A percentile compares a stretch with the other conserved stretches of the same genome.
Conservation (phyloP, 2,113 vertebrate species). For the Sapajus apella region DNA sequence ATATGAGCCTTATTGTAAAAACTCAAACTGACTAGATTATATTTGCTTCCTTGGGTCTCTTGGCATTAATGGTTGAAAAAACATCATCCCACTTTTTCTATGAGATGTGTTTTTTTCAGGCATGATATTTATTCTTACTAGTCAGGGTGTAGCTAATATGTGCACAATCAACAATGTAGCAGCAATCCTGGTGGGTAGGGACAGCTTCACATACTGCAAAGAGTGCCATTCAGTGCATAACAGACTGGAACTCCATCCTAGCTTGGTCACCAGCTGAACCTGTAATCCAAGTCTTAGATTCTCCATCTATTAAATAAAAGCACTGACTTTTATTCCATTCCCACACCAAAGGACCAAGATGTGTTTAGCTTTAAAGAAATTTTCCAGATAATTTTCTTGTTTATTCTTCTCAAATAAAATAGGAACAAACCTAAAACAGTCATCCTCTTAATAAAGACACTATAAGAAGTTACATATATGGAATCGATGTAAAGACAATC, state of each 20-base stretch:
- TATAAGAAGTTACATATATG: slow-evolving; percentile 6
- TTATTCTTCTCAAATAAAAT: slow-evolving; percentile 45
- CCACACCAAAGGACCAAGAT: slow-evolving; percentile 26
- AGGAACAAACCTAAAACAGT: not conserved
- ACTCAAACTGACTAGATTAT: not conserved
- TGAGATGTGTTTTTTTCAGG: slow-evolving; percentile 32
- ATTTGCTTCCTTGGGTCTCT: not conserved
- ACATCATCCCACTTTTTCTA: slow-evolving; percentile 47
- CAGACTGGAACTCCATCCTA: not conserved
- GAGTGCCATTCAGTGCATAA: not conserved
- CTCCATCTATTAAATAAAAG: slow-evolving; percentile 8
- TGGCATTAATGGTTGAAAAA: slow-evolving; percentile 19
- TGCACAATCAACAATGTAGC: not conserved
- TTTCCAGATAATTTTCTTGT: not conserved
- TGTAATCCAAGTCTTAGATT: not conserved
- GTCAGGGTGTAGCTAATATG: not conserved
- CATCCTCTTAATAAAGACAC: slow-evolving; percentile 26
- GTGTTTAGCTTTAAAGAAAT: not conserved
- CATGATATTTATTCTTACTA: not conserved
- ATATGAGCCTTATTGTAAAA: slow-evolving; percentile 32
- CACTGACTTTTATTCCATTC: not conserved
- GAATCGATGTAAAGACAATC: not conserved
- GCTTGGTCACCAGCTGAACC: not conserved
- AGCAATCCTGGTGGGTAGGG: not conserved
- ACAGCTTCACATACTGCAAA: not conserved